Base-by-base conservation (phyloP, 2,113 vertebrate genomes). In the Pachypanchax playfairii region DNA sequence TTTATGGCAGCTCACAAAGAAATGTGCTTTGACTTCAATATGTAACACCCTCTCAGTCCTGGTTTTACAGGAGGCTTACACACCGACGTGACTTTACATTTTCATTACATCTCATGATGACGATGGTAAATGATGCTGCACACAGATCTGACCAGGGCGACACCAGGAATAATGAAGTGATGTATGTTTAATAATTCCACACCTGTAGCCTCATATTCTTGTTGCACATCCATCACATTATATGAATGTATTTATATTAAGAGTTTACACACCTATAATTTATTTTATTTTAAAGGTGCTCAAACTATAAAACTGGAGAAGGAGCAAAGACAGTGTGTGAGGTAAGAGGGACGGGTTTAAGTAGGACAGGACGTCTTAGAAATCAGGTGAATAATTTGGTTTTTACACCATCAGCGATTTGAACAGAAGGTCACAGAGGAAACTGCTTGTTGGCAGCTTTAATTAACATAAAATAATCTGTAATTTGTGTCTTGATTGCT, bases 81-180 rank as follows among this genome's bases (percentile, higher is more conserved):
- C 38, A 54, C 73, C 14, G 67, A 28, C n/a, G 8, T 26, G 47
- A 24, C 69, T 82, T 77, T 50, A 75, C 53, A 71, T 81, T 59
- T 77, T 67, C 69, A 73, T 75, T 79, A 49, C 57, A 14, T 22
- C 58, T 29, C 47, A 73, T 79, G 63, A 57, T 53, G 60, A 62
- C 54, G n/a, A 64, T 1, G 35, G 41, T 47, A 63, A 58, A 76
- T 18, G n/a, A 64, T 33, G 60, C 58, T 6, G 59, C 50, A n/a
- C 56, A 70, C 70, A 72, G 72, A 78, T 70, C 58, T 75, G 58
- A 77, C 60, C 54, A 44, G 58, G 72, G 72, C 62, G 60, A 77
- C 56, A 50, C 67, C 51, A 6, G 25, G 43, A 66, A 72, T 75
- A 74, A 82, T 74, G 70, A 68, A 69, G 68, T 28, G 14, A 83